These are phyloP conservation scores for Nibea coibor DNA, from an alignment of 2,113 vertebrate genomes.

Conservation along the genomic window DNA sequence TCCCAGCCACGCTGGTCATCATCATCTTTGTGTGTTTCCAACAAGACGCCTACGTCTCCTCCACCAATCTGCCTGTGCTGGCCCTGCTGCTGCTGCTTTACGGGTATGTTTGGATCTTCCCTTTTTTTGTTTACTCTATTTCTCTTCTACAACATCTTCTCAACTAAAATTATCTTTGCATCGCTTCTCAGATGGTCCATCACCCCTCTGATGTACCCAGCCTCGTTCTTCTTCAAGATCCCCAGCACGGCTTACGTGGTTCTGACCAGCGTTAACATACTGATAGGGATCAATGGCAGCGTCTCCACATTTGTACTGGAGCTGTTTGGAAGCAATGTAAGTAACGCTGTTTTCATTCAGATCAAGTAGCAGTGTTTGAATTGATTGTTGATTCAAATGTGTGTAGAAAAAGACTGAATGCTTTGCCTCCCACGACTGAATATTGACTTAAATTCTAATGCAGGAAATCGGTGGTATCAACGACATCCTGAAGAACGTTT, in stretches of 20 bases:
- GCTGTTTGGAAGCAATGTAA: conserved; percentile 94
- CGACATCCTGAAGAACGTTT: conserved; percentile 97
- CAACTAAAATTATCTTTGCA: background rate
- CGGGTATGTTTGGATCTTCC: conserved; percentile 82
- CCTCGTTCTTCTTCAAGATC: conserved; percentile 98
- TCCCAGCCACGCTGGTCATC: conserved; percentile 94
- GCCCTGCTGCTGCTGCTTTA: conserved; percentile 95
- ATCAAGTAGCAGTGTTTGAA: no score
- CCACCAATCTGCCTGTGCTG: conserved; percentile 95
- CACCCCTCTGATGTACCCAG: conserved; percentile 98
- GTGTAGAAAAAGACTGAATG: background rate
- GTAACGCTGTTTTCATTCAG: conserved; percentile 45
- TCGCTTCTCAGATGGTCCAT: conserved; percentile 92
- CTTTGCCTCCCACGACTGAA: background rate
- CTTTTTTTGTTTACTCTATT: background rate
- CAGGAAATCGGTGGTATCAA: conserved; percentile 97
- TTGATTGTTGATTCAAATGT: no score
- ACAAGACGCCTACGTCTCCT: conserved; percentile 98
- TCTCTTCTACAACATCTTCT: background rate
- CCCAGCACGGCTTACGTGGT: conserved; percentile 98
- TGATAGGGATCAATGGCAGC: conserved; percentile 98
- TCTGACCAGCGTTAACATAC: conserved; percentile 96
- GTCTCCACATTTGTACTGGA: conserved; percentile 98
- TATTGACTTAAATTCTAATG: background rate
- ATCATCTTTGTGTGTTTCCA: conserved; percentile 99